Conservation (phyloP, 2,888 invertebrate species). For the Stegophylla sp. region DNA sequence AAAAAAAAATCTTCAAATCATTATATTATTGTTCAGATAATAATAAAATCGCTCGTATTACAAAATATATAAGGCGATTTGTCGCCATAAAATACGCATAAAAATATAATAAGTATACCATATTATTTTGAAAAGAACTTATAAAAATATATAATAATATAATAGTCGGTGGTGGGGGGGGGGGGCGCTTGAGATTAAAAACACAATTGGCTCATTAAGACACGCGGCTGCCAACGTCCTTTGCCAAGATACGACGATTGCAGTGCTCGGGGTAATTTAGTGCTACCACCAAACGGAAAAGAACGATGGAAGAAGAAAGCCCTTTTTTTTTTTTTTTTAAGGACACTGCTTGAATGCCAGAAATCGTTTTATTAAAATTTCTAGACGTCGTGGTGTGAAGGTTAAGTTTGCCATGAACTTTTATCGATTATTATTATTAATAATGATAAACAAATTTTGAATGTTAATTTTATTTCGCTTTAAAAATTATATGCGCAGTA, state of each 20-base stretch:
- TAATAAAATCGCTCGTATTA: background rate
- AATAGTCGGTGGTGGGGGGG: background rate
- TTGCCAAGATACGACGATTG: slow-evolving; percentile 40
- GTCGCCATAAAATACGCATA: background rate
- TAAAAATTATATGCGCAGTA: background rate
- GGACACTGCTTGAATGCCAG: slow-evolving; percentile 7
- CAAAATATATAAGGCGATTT: background rate
- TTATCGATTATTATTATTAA: slow-evolving; percentile 2
- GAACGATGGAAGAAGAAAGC: slow-evolving; percentile 12
- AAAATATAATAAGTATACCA: background rate
- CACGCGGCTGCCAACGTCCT: slow-evolving; percentile 23
- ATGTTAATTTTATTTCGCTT: background rate
- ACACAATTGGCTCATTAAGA: slow-evolving; percentile 41
- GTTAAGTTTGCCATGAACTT: background rate
- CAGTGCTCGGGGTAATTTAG: slow-evolving; percentile 26
- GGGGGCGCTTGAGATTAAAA: slow-evolving; percentile 25
- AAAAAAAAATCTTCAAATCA: no score
- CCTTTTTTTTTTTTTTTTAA: background rate
- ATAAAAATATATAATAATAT: no score
- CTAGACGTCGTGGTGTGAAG: background rate
- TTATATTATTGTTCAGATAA: no score
- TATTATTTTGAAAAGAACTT: no score
- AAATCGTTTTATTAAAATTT: background rate
- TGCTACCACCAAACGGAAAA: background rate
- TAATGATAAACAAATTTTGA: no score